These are phyloP conservation scores for Trachelus tabidus DNA, from an alignment of 2,888 invertebrate genomes.

Conservation along the genomic window DNA sequence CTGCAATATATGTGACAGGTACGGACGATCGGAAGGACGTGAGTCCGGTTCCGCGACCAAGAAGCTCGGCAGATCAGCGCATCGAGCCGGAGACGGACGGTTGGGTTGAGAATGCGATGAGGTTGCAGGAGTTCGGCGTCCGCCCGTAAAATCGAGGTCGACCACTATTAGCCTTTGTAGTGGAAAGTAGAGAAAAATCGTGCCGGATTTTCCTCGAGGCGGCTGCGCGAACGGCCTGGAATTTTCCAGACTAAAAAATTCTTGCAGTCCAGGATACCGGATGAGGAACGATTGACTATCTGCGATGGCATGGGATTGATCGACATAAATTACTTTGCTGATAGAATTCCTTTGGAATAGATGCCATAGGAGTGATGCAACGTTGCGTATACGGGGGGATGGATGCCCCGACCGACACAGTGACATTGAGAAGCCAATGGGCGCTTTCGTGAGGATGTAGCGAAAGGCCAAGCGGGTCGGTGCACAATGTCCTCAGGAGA, in stretches of 20 bases:
- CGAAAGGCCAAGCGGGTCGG: background rate
- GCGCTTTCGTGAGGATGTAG: background rate
- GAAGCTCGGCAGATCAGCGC: background rate
- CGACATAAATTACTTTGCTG: background rate
- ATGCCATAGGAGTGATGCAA: background rate
- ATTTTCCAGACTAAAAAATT: background rate
- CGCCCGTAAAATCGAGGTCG: background rate
- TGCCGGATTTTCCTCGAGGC: background rate
- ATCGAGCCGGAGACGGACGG: background rate
- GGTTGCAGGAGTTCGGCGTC: background rate
- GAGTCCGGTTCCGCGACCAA: background rate
- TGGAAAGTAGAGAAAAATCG: background rate
- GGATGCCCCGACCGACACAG: background rate
- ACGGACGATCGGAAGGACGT: too few relatives aligned
- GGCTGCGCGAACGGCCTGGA: background rate
- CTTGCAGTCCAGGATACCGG: background rate
- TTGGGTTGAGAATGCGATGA: background rate
- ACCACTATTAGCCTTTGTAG: background rate
- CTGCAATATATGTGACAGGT: background rate
- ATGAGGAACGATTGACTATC: background rate
- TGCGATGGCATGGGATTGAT: background rate
- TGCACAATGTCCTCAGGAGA: background rate
- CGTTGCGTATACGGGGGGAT: background rate
- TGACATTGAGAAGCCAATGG: slow-evolving; percentile 1
- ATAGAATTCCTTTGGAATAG: background rate